A percentile compares a stretch with the other conserved stretches of the same genome.
phyloP scores from a whole-genome alignment of 1,140 invertebrate genomes.

The Coenobita brevimanus region DNA sequence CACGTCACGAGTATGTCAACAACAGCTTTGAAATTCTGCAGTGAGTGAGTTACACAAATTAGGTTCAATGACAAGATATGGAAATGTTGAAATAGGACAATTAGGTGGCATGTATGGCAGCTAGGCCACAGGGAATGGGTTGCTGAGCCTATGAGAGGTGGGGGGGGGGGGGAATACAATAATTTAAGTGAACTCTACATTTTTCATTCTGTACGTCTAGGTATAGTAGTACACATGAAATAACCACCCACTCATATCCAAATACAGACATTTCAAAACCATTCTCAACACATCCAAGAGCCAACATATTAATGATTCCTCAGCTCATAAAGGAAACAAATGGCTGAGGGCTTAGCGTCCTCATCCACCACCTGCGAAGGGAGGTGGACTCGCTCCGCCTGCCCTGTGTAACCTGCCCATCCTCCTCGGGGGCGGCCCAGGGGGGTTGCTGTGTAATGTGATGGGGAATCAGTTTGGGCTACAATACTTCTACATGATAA shows the following conservation, averaged over 20 bases:
- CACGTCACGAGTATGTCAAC: background rate
- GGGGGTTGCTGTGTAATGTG: constrained; percentile 29
- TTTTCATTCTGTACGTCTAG: no score
- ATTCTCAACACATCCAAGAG: background rate
- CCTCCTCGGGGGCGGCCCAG: constrained; percentile 47
- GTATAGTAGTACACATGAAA: no score
- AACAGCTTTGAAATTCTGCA: no score
- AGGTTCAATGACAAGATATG: no score
- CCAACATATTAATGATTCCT: background rate
- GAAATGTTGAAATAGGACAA: no score
- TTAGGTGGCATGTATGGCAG: no score
- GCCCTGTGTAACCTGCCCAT: constrained; percentile 43
- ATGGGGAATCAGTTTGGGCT: background rate
- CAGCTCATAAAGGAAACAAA: background rate
- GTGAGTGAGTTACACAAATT: no score
- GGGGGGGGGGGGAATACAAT: no score
- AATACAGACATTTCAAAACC: background rate
- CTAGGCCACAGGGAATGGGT: no score
- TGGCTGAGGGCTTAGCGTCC: constrained; percentile 43
- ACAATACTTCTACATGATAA: background rate
- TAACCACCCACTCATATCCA: no score
- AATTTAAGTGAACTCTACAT: no score
- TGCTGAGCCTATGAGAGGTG: no score
- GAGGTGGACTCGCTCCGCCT: constrained; percentile 33
- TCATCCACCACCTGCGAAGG: constrained; percentile 64